These are phyloP conservation scores for Trypoxylus dichotomus DNA, from an alignment of 1,140 invertebrate species.

Conservation along the genomic window DNA sequence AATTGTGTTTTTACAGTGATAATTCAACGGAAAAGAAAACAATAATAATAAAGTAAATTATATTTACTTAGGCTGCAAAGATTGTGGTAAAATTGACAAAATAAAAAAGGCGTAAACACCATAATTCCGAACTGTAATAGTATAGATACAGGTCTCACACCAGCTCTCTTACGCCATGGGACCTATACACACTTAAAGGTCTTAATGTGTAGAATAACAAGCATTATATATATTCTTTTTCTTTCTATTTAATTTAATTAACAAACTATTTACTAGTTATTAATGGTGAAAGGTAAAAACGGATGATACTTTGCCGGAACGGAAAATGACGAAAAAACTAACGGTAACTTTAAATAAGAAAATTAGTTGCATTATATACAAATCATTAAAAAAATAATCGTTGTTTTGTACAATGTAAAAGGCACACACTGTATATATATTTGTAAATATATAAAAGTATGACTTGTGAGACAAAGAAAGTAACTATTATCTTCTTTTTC, in stretches of 20 bases:
- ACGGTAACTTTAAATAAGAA: constrained; percentile 32
- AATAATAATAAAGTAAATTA: not conserved
- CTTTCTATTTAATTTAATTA: not conserved
- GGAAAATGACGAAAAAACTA: constrained; percentile 7
- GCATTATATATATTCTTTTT: not conserved
- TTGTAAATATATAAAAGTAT: constrained; percentile 16
- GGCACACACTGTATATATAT: constrained; percentile 35
- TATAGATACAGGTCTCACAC: too few relatives aligned
- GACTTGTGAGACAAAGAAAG: not conserved
- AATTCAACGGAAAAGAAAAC: not conserved
- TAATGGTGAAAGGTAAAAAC: not conserved
- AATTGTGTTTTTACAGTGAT: not conserved
- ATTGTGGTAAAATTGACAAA: not conserved
- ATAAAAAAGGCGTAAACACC: not conserved
- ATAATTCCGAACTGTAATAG: too few relatives aligned
- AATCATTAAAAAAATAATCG: constrained; percentile 39
- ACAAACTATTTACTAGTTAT: too few relatives aligned
- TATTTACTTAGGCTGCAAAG: not conserved
- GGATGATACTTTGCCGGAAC: not conserved
- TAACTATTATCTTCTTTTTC: not conserved
- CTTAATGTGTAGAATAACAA: not conserved
- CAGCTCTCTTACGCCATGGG: too few relatives aligned
- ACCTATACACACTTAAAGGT: not conserved
- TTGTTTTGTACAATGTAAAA: constrained; percentile 45
- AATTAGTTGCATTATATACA: constrained; percentile 24